These are phyloP conservation scores for Apostichopus japonicus DNA, from an alignment of 35 echinoderm and acorn worm genomes.

Conservation along the genomic window DNA sequence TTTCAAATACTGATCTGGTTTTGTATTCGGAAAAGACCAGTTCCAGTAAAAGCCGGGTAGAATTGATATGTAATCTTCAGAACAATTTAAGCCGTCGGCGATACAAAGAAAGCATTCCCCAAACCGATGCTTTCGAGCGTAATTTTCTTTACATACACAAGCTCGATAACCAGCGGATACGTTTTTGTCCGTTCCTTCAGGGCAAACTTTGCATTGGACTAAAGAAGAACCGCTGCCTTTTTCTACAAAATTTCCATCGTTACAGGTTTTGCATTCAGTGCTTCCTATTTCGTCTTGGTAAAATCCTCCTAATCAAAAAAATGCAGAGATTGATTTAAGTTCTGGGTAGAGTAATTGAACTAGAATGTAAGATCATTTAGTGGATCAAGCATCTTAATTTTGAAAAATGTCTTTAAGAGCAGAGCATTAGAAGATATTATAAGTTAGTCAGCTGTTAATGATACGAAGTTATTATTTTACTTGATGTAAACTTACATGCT, in stretches of 20 bases:
- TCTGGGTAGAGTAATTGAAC: too few species aligned
- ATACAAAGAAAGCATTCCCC: constrained; percentile 26
- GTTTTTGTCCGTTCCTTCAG: constrained; percentile 45
- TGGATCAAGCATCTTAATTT: too few species aligned
- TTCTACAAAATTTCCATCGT: constrained; percentile 32
- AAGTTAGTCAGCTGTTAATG: too few species aligned
- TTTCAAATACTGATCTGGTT: neutral
- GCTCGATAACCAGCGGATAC: constrained; percentile 41
- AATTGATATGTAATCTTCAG: constrained; percentile 45
- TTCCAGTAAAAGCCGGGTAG: constrained; percentile 47
- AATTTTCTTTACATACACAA: constrained; percentile 43
- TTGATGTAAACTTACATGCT: too few species aligned
- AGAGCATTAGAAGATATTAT: too few species aligned
- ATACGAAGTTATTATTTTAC: too few species aligned
- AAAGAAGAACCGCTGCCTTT: neutral
- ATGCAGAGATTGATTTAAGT: neutral
- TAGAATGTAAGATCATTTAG: too few species aligned
- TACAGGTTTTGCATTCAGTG: constrained; percentile 34
- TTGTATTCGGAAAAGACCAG: constrained; percentile 15
- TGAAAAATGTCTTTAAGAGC: too few species aligned
- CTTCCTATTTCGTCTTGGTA: constrained; percentile 22
- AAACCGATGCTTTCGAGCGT: constrained; percentile 43
- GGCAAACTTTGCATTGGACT: constrained; percentile 57
- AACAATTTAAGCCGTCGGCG: constrained; percentile 35
- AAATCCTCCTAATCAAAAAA: constrained; percentile 29